Percentiles rank a stretch among this genome's conserved stretches.
phyloP scores from a whole-genome alignment of 1,140 invertebrate species.

The Proctacanthus coquilletti region DNA sequence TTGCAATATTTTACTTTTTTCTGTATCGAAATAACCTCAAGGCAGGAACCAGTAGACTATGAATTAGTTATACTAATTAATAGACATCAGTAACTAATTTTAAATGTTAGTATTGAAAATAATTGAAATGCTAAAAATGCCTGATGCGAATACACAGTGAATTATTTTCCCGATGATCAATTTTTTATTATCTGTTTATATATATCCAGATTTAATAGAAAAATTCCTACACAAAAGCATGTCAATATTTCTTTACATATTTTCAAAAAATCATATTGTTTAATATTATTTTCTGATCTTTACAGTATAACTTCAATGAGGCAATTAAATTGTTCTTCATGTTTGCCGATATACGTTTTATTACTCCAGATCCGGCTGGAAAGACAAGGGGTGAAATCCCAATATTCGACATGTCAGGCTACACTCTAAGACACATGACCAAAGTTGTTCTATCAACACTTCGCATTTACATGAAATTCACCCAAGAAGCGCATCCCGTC shows the following conservation, averaged over 20 bases:
- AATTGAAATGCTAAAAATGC: no score
- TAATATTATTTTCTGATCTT: conserved; percentile 7
- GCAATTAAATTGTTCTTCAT: conserved; percentile 51
- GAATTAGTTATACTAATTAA: no score
- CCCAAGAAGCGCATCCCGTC: conserved; percentile 59
- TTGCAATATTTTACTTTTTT: no score
- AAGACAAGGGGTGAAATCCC: conserved; percentile 46
- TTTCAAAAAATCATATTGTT: not conserved
- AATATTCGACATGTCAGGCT: conserved; percentile 49
- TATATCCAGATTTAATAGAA: not conserved
- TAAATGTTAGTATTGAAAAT: no score
- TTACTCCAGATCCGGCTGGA: conserved; percentile 31
- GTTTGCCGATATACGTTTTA: conserved; percentile 47
- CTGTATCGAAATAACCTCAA: no score
- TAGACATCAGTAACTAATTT: no score
- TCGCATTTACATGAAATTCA: conserved; percentile 50
- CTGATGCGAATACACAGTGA: no score
- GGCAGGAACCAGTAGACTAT: no score
- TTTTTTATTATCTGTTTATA: conserved; percentile 1
- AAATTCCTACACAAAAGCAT: not conserved
- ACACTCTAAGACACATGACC: conserved; percentile 41
- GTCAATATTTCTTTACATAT: not conserved
- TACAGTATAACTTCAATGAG: conserved; percentile 46
- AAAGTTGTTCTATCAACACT: conserved; percentile 44
- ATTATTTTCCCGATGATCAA: no score